Evolutionary conservation across 2,113 vertebrate species (phyloP).

Genomic region (Holacanthus passer): DNA sequence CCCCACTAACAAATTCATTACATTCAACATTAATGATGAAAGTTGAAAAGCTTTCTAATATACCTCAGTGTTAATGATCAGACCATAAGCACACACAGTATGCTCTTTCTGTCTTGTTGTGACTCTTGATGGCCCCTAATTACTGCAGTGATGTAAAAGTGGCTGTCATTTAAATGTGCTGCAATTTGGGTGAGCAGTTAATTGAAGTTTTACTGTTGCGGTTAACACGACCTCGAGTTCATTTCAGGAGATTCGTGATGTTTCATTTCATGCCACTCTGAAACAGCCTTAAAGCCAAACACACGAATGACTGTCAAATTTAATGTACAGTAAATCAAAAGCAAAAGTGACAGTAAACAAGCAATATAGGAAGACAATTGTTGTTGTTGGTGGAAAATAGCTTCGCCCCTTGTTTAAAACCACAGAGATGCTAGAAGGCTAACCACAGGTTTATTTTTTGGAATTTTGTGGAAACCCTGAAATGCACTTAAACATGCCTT

Average conservation of each 20-base stretch:
- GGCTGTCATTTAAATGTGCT: conserved; percentile 18
- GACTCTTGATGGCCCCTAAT: conserved; percentile 10
- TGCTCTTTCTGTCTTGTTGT: background rate
- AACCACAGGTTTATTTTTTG: background rate
- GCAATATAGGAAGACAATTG: background rate
- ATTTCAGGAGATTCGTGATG: background rate
- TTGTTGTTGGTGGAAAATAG: background rate
- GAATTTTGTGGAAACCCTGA: background rate
- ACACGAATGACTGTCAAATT: background rate
- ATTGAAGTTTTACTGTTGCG: conserved; percentile 13
- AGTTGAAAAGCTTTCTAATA: background rate
- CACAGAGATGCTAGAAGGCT: background rate
- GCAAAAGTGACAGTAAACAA: background rate
- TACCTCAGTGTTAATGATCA: background rate
- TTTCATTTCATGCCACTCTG: background rate
- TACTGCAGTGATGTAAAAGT: conserved; percentile 20
- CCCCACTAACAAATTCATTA: background rate
- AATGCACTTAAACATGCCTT: background rate
- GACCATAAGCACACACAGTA: background rate
- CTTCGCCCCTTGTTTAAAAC: background rate
- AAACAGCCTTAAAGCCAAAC: background rate
- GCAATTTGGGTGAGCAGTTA: conserved; percentile 16
- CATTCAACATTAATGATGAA: background rate
- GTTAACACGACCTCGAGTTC: background rate
- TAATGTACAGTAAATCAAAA: background rate